Evolutionary conservation across 2,888 invertebrate species (phyloP).

Genomic region (Aricia artaxerxes): DNA sequence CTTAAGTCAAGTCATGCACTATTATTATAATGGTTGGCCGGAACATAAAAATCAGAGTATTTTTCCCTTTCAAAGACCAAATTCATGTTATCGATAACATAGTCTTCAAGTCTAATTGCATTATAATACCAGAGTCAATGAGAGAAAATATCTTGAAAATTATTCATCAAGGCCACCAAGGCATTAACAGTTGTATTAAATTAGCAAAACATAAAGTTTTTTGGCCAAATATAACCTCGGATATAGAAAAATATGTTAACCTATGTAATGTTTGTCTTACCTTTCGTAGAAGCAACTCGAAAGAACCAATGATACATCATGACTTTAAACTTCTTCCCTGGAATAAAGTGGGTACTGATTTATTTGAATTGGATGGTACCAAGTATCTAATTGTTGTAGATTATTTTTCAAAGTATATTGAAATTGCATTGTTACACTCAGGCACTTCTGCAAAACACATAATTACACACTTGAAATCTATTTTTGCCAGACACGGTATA

Average conservation of each 20-base stretch:
- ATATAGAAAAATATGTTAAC: constrained; percentile 36
- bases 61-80: constrained; percentile 37
- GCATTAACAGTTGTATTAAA: constrained; percentile 26
- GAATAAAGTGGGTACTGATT: constrained; percentile 35
- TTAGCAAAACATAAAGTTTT: constrained; percentile 23
- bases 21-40: constrained; percentile 4
- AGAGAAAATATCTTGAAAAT: constrained; percentile 36
- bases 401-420: background rate
- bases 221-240: constrained; percentile 35
- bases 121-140: constrained; percentile 36
- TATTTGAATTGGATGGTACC: too few relatives aligned
- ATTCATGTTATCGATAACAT: constrained; percentile 29
- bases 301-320: background rate
- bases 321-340: constrained; percentile 33
- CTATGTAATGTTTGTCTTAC: constrained; percentile 38
- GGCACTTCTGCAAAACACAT: too few relatives aligned
- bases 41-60: constrained; percentile 34
- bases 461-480: too few relatives aligned
- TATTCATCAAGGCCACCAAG: constrained; percentile 31
- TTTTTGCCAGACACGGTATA: too few relatives aligned
- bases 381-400: too few relatives aligned
- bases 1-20: background rate
- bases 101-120: constrained; percentile 33
- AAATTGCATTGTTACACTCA: constrained; percentile 31
- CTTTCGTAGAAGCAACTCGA: background rate